Conservation (phyloP, 2,113 vertebrate genomes). For the Eolophus roseicapilla region DNA sequence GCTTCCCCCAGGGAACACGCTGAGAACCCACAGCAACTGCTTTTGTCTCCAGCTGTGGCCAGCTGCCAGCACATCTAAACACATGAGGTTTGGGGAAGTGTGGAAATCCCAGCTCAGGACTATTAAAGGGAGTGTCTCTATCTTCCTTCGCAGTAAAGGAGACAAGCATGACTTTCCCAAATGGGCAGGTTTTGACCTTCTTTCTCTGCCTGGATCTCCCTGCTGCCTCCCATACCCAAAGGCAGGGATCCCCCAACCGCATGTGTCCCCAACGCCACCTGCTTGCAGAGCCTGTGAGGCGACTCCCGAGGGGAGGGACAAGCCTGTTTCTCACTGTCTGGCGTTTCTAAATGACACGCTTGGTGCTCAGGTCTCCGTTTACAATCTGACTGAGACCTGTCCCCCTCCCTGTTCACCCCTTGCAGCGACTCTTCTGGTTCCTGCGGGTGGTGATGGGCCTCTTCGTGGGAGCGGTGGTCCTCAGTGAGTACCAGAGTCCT, state of each 20-base stretch:
- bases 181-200: not conserved
- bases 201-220: not conserved
- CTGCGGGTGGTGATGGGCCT: constrained; percentile 83
- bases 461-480: constrained; percentile 85
- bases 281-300: fast-evolving
- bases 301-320: not conserved
- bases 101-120: not conserved
- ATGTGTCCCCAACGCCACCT: fast-evolving
- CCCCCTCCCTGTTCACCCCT: not conserved
- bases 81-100: not conserved
- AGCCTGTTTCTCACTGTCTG: not conserved
- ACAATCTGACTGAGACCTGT: not conserved
- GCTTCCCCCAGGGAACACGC: not conserved
- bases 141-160: not conserved
- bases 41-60: not conserved
- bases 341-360: not conserved
- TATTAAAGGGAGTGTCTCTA: not conserved
- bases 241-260: not conserved
- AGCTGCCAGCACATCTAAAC: not conserved
- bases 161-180: fast-evolving
- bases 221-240: not conserved
- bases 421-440: constrained; percentile 87
- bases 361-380: not conserved
- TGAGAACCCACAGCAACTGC: fast-evolving
- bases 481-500: constrained; percentile 75